Percentiles rank a stretch among this genome's conserved stretches.
Evolutionary conservation across 2,113 vertebrate species (phyloP).

Genomic region (Ondatra zibethicus): DNA sequence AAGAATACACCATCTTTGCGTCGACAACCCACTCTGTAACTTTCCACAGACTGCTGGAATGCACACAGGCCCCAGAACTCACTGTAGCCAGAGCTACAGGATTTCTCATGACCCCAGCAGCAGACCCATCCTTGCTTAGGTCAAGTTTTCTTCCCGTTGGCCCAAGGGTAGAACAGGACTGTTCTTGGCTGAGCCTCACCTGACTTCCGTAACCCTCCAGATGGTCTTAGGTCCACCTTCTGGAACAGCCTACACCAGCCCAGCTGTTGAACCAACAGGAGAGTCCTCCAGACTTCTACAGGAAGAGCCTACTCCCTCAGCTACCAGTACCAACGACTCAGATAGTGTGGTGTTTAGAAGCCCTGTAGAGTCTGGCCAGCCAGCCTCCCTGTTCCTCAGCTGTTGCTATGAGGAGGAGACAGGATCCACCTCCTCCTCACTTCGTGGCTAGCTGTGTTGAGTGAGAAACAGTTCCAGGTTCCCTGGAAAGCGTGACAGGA

Average conservation of each 20-base stretch:
- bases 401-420: background rate
- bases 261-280: background rate
- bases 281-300: background rate
- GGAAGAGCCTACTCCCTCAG: background rate
- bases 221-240: background rate
- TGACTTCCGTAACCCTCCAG: too few relatives aligned
- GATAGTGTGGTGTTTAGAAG: background rate
- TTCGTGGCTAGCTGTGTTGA: fast-evolving
- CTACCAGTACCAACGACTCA: background rate
- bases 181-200: background rate
- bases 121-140: fast-evolving
- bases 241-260: background rate
- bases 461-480: background rate
- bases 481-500: background rate
- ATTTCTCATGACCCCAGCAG: background rate
- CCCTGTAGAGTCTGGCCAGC: background rate
- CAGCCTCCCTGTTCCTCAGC: background rate
- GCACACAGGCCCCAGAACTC: background rate
- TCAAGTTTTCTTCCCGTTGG: background rate
- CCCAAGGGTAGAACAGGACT: too few relatives aligned
- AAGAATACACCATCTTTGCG: background rate
- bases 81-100: background rate
- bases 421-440: background rate
- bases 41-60: background rate
- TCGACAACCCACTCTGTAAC: background rate